A percentile compares a stretch with the other conserved stretches of the same genome.
These are phyloP conservation scores for Sphaerophoria taeniata DNA, from an alignment of 2,888 invertebrate genomes.

Conservation along the genomic window DNA sequence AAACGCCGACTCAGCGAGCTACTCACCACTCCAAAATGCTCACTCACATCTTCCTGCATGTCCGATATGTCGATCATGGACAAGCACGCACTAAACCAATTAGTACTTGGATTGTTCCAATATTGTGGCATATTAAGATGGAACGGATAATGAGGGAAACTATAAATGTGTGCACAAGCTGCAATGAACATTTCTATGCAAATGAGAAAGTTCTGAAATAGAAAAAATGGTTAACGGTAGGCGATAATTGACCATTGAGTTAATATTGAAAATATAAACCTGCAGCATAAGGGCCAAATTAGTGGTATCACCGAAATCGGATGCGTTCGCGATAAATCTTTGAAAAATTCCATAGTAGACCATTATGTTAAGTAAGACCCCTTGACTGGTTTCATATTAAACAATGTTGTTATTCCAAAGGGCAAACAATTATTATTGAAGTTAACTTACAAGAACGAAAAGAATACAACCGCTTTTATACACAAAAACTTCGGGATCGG, in stretches of 20 bases:
- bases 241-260: background rate
- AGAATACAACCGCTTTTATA: constrained; percentile 98
- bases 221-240: constrained; percentile 38
- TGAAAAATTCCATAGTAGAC: constrained; percentile 93
- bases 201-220: constrained; percentile 93
- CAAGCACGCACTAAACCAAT: constrained; percentile 91
- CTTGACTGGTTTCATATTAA: constrained; percentile 88
- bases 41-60: constrained; percentile 95
- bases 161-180: constrained; percentile 97
- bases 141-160: constrained; percentile 96
- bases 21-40: constrained; percentile 95
- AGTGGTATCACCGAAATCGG: constrained; percentile 87
- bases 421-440: constrained; percentile 6
- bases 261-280: constrained; percentile 83
- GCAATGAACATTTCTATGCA: constrained; percentile 99
- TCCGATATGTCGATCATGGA: constrained; percentile 99
- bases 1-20: constrained; percentile 91
- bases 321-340: constrained; percentile 88
- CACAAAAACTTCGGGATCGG: constrained; percentile 98
- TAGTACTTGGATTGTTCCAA: constrained; percentile 83
- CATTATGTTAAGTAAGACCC: constrained; percentile 93
- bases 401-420: background rate
- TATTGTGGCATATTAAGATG: constrained; percentile 85
- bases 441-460: constrained; percentile 96
- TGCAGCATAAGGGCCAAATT: constrained; percentile 92